Percentiles rank a stretch among this genome's conserved stretches.
Conservation (phyloP, 2,888 invertebrate species). For the Drosophila nigritarsus region DNA sequence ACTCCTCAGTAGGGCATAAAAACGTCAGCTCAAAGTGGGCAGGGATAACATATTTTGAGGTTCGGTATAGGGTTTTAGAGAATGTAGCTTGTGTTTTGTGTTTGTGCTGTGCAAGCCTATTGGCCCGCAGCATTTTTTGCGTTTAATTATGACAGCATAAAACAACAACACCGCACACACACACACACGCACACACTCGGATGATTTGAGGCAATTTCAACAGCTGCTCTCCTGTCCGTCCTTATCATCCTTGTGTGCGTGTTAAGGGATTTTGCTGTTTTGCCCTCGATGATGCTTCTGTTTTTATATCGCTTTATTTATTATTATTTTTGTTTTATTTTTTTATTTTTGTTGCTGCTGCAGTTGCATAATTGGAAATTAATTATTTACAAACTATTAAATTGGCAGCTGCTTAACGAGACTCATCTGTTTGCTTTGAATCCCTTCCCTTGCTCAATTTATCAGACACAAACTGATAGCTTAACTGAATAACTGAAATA, state of each 20-base stretch:
- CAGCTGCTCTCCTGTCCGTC: conserved; percentile 41
- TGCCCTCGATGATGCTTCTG: conserved; percentile 16
- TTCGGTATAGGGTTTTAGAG: neutral
- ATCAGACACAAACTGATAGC: conserved; percentile 54
- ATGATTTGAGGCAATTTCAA: conserved; percentile 28
- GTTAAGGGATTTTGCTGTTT: conserved; percentile 71
- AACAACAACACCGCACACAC: conserved; percentile 48
- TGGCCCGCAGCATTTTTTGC: conserved; percentile 56
- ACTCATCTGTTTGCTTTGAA: neutral
- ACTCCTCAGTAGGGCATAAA: neutral
- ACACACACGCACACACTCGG: conserved; percentile 5
- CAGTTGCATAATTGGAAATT: conserved; percentile 77
- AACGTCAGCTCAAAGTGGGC: conserved; percentile 7
- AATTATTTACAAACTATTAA: conserved; percentile 78
- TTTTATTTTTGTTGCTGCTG: conserved; percentile 21
- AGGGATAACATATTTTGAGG: neutral
- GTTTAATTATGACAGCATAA: conserved; percentile 62
- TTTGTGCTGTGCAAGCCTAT: conserved; percentile 36
- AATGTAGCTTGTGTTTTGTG: conserved; percentile 30
- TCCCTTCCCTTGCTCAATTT: neutral
- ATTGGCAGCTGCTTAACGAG: conserved; percentile 60
- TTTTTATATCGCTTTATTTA: conserved; percentile 8
- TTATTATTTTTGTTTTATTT: conserved; percentile 2
- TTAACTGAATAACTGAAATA: conserved; percentile 2
- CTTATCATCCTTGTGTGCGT: conserved; percentile 37